Conservation (phyloP, 2,113 vertebrate genomes). For the Uria lomvia region DNA sequence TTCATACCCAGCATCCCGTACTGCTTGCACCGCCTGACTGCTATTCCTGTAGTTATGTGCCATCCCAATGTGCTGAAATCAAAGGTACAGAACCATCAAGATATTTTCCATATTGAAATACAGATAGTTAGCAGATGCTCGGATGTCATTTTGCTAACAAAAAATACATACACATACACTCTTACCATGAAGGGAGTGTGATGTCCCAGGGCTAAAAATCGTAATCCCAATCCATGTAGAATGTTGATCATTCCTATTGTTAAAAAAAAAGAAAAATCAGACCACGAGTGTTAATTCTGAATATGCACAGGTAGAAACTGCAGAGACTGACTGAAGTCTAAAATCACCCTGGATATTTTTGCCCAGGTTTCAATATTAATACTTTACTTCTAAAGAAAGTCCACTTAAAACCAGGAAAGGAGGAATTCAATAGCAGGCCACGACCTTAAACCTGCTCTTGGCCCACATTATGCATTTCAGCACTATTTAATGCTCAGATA, state of each 20-base stretch:
- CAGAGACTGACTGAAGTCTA: neutral
- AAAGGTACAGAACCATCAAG: neutral
- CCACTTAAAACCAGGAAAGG: neutral
- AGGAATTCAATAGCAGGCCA: neutral
- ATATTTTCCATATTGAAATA: neutral
- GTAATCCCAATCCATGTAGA: slow-evolving; percentile 91
- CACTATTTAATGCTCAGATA: neutral
- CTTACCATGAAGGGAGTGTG: slow-evolving; percentile 97
- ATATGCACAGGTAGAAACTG: neutral
- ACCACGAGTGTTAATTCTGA: neutral
- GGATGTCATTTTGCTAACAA: neutral
- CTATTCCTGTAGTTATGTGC: slow-evolving; percentile 97
- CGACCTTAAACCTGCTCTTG: neutral
- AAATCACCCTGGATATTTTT: neutral
- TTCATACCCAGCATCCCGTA: slow-evolving; percentile 97
- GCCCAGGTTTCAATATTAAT: neutral
- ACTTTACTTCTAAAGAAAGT: neutral
- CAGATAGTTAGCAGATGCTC: neutral
- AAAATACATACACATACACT: neutral
- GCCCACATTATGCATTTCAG: neutral
- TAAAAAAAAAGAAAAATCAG: neutral
- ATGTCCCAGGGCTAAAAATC: slow-evolving; percentile 93
- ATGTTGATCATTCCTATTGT: slow-evolving; percentile 96
- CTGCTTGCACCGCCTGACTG: slow-evolving; percentile 94
- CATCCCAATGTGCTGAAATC: slow-evolving; percentile 94